Percentiles rank a stretch among this genome's conserved stretches.
These are phyloP conservation scores for Dasyprocta punctata DNA, from an alignment of 2,113 vertebrate species.

Conservation along the genomic window DNA sequence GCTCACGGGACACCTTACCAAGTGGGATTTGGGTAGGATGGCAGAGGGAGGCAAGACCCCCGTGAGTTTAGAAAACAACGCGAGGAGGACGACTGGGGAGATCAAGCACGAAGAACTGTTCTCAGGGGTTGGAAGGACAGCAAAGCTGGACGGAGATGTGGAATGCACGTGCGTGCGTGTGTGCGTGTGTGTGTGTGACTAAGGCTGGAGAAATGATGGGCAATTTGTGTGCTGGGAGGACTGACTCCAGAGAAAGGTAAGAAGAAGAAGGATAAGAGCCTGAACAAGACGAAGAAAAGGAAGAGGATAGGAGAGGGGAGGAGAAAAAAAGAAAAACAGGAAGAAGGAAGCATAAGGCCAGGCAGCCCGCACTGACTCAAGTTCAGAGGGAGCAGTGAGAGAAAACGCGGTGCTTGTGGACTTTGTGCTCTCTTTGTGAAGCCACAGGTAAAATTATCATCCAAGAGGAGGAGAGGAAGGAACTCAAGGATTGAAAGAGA, in stretches of 20 bases:
- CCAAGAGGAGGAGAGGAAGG: neutral
- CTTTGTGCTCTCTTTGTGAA: neutral
- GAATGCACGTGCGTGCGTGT: neutral
- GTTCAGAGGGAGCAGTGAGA: neutral
- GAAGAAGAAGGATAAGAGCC: neutral
- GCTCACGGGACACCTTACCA: too few species aligned
- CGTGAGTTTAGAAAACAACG: too few species aligned
- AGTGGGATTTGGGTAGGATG: too few species aligned
- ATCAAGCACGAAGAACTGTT: too few species aligned
- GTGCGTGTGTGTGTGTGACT: neutral
- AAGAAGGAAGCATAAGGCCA: neutral
- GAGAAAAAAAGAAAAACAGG: neutral
- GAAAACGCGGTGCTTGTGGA: neutral
- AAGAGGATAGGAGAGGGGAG: neutral
- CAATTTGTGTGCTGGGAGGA: neutral
- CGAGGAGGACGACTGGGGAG: too few species aligned
- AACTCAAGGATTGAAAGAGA: neutral
- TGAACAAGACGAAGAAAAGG: neutral
- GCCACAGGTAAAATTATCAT: neutral
- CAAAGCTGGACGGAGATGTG: too few species aligned
- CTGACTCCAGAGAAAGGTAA: neutral
- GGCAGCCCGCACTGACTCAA: neutral
- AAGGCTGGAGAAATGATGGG: neutral
- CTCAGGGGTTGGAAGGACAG: too few species aligned
- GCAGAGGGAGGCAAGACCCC: too few species aligned